phyloP scores from a whole-genome alignment of 2,888 invertebrate species.

The Erebia palarica region DNA sequence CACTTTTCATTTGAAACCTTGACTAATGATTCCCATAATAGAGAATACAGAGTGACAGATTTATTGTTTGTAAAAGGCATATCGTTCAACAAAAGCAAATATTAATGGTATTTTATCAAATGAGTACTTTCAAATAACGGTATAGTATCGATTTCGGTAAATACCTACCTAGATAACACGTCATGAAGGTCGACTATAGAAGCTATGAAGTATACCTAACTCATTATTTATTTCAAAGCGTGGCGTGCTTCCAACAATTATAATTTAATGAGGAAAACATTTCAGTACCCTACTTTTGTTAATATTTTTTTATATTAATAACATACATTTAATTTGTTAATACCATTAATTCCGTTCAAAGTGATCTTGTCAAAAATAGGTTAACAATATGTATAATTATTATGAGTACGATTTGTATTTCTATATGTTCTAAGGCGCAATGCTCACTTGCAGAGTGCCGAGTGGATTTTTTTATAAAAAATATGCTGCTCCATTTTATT shows the following conservation, averaged over 20 bases:
- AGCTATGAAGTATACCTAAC: conserved; percentile 4
- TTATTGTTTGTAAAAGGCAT: not conserved
- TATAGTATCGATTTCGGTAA: conserved; percentile 22
- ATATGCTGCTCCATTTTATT: too few relatives aligned
- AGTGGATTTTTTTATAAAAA: too few relatives aligned
- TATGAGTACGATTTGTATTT: too few relatives aligned
- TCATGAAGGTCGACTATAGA: conserved; percentile 22
- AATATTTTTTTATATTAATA: too few relatives aligned
- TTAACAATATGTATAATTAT: too few relatives aligned
- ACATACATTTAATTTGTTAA: too few relatives aligned
- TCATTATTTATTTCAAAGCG: conserved; percentile 27
- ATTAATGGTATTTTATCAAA: conserved; percentile 16
- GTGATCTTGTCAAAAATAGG: too few relatives aligned
- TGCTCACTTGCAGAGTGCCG: too few relatives aligned
- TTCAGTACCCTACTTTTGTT: too few relatives aligned
- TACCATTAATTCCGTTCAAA: too few relatives aligned
- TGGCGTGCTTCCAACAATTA: conserved; percentile 17
- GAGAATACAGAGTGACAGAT: not conserved
- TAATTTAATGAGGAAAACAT: conserved; percentile 10
- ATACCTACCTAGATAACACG: conserved; percentile 21
- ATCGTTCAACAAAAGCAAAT: conserved; percentile 2
- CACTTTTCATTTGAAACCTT: not conserved
- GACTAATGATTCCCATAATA: not conserved
- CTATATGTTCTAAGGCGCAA: too few relatives aligned
- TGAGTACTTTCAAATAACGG: conserved; percentile 1